Evolutionary conservation across 1,140 invertebrate genomes (phyloP).

Genomic region (Oryzaephilus surinamensis): DNA sequence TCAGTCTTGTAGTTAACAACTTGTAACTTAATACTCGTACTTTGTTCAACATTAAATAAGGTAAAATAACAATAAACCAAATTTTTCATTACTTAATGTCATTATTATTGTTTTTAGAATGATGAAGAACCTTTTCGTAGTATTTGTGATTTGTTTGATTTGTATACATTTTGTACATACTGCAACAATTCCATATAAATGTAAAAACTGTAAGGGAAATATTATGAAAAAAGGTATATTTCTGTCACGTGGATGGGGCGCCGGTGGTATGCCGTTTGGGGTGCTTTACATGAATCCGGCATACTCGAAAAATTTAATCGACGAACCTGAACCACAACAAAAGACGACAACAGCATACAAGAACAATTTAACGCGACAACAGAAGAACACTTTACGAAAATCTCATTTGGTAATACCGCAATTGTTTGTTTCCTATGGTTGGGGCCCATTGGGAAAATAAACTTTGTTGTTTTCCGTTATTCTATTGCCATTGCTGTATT

Average conservation of each 20-base stretch:
- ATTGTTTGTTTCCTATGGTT: constrained; percentile 40
- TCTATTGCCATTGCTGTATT: no score
- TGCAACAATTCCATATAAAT: no score
- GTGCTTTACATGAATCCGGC: constrained; percentile 38
- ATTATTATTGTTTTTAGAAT: no score
- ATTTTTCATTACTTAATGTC: no score
- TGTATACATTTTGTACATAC: no score
- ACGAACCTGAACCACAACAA: not conserved
- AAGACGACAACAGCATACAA: not conserved
- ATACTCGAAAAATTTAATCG: constrained; percentile 12
- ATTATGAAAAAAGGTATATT: constrained; percentile 9
- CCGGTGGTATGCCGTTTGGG: constrained; percentile 42
- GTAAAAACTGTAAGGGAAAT: no score
- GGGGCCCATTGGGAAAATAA: constrained; percentile 35
- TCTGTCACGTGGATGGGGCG: constrained; percentile 32
- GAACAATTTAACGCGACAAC: not conserved
- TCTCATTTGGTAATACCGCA: constrained; percentile 41
- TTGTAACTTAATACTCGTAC: no score
- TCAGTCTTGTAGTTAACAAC: no score
- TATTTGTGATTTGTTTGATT: no score
- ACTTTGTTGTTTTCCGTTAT: not conserved
- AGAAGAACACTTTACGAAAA: constrained; percentile 17
- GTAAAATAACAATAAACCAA: no score
- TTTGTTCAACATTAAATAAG: no score
- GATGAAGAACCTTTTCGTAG: no score